phyloP scores from a whole-genome alignment of 1,140 invertebrate genomes.

The Neodiprion virginianus region DNA sequence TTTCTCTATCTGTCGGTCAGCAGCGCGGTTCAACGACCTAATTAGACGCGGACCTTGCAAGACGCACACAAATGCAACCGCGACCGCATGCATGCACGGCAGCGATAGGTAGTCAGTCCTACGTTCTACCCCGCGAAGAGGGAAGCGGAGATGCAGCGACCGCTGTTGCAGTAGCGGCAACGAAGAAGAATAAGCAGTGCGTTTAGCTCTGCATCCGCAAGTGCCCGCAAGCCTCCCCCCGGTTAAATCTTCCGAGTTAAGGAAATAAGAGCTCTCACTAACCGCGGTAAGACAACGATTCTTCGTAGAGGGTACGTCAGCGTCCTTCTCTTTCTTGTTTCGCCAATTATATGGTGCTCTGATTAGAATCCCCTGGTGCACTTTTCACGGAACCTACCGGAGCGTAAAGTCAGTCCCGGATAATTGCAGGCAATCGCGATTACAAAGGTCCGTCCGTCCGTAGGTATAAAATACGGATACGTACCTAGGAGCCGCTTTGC shows the following conservation, averaged over 20 bases:
- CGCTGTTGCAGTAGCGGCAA: neutral
- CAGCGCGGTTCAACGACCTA: neutral
- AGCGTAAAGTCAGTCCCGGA: neutral
- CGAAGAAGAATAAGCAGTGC: too few relatives aligned
- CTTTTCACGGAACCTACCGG: neutral
- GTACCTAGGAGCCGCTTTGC: too few relatives aligned
- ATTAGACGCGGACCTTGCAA: conserved; percentile 2
- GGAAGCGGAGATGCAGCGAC: neutral
- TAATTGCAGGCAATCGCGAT: neutral
- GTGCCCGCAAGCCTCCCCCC: too few relatives aligned
- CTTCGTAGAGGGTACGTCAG: too few relatives aligned
- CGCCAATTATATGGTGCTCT: neutral
- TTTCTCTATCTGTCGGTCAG: neutral
- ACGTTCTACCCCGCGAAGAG: neutral
- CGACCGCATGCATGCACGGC: neutral
- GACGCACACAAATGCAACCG: too few relatives aligned
- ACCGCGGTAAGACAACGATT: too few relatives aligned
- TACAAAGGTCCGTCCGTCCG: neutral
- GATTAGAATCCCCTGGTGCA: neutral
- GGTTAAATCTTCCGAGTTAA: too few relatives aligned
- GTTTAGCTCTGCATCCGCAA: too few relatives aligned
- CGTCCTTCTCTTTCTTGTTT: neutral
- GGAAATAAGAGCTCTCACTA: too few relatives aligned
- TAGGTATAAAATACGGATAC: too few relatives aligned
- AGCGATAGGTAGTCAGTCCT: neutral